Conservation (phyloP, 2,113 vertebrate species). For the Promerops cafer region DNA sequence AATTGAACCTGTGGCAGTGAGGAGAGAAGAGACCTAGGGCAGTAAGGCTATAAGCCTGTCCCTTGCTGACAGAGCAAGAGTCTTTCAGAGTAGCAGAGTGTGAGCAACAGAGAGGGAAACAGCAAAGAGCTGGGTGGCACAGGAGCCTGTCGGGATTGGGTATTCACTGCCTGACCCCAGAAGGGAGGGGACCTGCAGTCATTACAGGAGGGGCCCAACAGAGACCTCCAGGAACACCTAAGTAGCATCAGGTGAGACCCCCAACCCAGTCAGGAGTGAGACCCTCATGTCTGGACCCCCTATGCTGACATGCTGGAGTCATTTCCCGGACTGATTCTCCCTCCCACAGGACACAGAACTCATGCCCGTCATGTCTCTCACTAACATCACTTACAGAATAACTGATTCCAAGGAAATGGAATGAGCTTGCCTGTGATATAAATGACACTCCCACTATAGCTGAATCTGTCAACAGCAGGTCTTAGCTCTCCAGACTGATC, state of each 20-base stretch:
- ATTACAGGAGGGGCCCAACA: neutral
- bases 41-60: neutral
- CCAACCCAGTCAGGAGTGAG: neutral
- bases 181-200: neutral
- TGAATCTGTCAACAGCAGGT: neutral
- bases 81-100: neutral
- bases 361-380: neutral
- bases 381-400: neutral
- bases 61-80: accelerated
- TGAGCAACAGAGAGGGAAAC: neutral
- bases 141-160: accelerated
- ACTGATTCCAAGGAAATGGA: neutral
- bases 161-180: neutral
- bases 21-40: neutral
- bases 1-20: neutral
- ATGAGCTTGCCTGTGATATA: neutral
- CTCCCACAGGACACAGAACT: neutral
- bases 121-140: neutral
- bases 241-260: neutral
- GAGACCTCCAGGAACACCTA: neutral
- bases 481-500: neutral
- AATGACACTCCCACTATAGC: neutral
- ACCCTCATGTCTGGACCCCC: neutral
- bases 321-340: neutral
- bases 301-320: accelerated